phyloP scores from a whole-genome alignment of 2,113 vertebrate species.

The Carettochelys insculpta region DNA sequence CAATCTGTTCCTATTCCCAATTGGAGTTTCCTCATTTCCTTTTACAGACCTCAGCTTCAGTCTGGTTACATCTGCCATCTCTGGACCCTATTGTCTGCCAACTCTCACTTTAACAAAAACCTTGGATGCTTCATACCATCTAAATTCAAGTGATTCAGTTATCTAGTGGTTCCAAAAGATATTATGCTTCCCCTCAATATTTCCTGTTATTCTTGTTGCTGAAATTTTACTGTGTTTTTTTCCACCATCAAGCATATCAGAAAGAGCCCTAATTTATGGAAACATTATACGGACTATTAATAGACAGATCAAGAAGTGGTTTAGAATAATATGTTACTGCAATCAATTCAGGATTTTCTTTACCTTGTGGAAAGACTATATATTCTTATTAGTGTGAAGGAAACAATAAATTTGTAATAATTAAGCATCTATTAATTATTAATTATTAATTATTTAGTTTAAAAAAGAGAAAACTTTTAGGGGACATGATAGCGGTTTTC shows the following conservation, averaged over 20 bases:
- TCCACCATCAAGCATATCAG: not conserved
- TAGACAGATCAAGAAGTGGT: not conserved
- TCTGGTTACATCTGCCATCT: not conserved
- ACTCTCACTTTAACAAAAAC: not conserved
- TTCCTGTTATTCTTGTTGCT: not conserved
- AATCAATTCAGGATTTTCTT: not conserved
- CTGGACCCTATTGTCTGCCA: not conserved
- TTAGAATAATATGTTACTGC: conserved; percentile 1
- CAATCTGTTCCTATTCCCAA: not conserved
- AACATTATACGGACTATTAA: not conserved
- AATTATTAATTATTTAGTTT: too few species aligned
- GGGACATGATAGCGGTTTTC: too few species aligned
- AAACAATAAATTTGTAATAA: not conserved
- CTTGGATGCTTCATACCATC: not conserved
- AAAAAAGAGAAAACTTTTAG: too few species aligned
- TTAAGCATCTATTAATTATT: too few species aligned
- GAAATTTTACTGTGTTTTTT: not conserved
- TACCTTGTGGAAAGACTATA: not conserved
- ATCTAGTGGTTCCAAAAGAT: not conserved
- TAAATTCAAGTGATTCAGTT: conserved; percentile 21
- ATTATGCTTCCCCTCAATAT: not conserved
- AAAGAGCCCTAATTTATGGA: not conserved
- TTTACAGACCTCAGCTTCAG: not conserved
- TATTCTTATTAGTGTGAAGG: not conserved
- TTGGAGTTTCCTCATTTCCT: not conserved